A percentile compares a stretch with the other conserved stretches of the same genome.
Evolutionary conservation across 2,113 vertebrate genomes (phyloP).

Genomic region (Lasiurus cinereus): DNA sequence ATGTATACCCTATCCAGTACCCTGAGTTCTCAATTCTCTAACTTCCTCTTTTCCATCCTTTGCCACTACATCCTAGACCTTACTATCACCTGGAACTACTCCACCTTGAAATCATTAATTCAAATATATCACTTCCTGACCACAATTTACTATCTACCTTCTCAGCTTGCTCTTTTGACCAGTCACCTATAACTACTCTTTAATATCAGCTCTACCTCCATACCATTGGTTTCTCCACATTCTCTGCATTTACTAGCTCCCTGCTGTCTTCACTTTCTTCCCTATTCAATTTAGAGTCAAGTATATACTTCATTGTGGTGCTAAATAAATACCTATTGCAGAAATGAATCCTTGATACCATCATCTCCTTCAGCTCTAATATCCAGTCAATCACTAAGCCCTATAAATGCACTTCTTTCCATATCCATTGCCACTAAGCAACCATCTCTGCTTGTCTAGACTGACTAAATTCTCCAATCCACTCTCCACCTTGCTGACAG

Average conservation of each 20-base stretch:
- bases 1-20: background rate
- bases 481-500: background rate
- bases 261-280: constrained; percentile 36
- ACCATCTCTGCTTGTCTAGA: background rate
- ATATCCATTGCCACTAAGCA: background rate
- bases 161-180: constrained; percentile 2
- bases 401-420: background rate
- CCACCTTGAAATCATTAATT: background rate
- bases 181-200: background rate
- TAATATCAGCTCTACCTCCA: background rate
- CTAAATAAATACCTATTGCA: constrained; percentile 6
- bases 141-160: background rate
- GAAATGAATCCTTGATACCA: constrained; percentile 12
- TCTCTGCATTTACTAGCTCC: background rate
- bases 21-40: background rate
- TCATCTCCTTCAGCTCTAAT: constrained; percentile 15
- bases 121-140: background rate
- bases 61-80: background rate
- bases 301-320: constrained; percentile 16
- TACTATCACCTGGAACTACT: background rate
- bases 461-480: constrained; percentile 17
- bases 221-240: background rate
- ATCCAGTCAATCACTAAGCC: background rate
- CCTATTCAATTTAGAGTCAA: constrained; percentile 4
- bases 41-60: background rate